phyloP scores from a whole-genome alignment of 2,797 vertebrate genomes.

The Ctenopoma kingsleyae region DNA sequence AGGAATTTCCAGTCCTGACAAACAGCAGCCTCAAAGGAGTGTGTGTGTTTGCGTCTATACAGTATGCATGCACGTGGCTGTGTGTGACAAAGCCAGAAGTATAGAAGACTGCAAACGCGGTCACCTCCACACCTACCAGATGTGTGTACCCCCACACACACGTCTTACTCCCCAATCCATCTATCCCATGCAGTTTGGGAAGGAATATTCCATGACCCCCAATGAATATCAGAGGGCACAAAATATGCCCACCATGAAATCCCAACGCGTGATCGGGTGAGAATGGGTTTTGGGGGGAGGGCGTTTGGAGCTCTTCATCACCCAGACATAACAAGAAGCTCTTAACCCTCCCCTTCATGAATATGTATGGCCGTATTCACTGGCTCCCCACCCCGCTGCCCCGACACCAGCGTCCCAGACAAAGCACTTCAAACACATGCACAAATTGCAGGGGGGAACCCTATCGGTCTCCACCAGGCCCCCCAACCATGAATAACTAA shows the following conservation, averaged over 20 bases:
- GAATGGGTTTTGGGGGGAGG: conserved; percentile 44
- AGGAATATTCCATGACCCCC: conserved; percentile 32
- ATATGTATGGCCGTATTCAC: conserved; percentile 73
- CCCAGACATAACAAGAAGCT: conserved; percentile 72
- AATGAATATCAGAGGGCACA: conserved; percentile 64
- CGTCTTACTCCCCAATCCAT: conserved; percentile 10
- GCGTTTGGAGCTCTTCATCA: conserved; percentile 62
- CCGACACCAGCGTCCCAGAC: conserved; percentile 74
- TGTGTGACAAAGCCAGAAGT: conserved; percentile 24
- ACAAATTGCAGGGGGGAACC: conserved; percentile 53
- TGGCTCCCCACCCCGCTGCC: conserved; percentile 44
- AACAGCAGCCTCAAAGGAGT: conserved; percentile 15
- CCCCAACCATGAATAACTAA: conserved; percentile 60
- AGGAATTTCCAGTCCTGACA: conserved; percentile 51
- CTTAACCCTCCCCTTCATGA: conserved; percentile 74
- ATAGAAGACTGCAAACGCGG: conserved; percentile 1
- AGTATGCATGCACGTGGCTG: neutral
- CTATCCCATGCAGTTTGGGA: conserved; percentile 31
- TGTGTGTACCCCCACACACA: conserved; percentile 21
- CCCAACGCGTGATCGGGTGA: conserved; percentile 31
- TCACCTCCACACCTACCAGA: conserved; percentile 17
- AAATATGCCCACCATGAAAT: conserved; percentile 52
- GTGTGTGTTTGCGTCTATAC: conserved; percentile 26
- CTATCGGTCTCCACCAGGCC: conserved; percentile 70
- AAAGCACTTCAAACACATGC: conserved; percentile 84